Conservation (phyloP, 1,140 invertebrate species). For the Aethina tumida region DNA sequence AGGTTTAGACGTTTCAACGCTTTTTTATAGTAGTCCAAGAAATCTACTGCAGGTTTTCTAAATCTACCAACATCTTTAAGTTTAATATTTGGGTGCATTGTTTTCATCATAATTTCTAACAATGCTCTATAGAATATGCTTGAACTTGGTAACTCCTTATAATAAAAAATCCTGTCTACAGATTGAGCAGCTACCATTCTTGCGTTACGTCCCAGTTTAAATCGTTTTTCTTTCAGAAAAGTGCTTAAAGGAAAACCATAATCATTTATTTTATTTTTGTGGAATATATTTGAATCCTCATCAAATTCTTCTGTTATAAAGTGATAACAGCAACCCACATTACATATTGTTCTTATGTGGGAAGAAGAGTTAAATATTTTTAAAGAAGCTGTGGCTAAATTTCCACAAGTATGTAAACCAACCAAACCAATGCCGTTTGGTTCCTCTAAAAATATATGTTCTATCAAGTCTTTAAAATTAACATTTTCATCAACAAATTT, state of each 20-base stretch:
- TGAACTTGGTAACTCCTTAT: slow-evolving; percentile 46
- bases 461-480: slow-evolving; percentile 41
- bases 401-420: slow-evolving; percentile 85
- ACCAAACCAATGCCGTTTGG: slow-evolving; percentile 44
- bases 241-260: slow-evolving; percentile 59
- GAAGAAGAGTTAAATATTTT: slow-evolving; percentile 55
- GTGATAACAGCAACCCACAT: slow-evolving; percentile 88
- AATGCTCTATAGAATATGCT: slow-evolving; percentile 62
- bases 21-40: slow-evolving; percentile 53
- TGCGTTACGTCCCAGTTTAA: slow-evolving; percentile 61
- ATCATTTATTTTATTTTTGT: slow-evolving; percentile 19
- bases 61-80: slow-evolving; percentile 38
- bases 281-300: slow-evolving; percentile 14
- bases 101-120: slow-evolving; percentile 52
- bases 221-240: slow-evolving; percentile 43
- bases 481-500: slow-evolving; percentile 40
- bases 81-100: slow-evolving; percentile 33
- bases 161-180: slow-evolving; percentile 49
- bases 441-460: slow-evolving; percentile 37
- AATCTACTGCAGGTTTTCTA: slow-evolving; percentile 45
- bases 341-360: slow-evolving; percentile 53
- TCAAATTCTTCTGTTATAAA: slow-evolving; percentile 59
- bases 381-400: slow-evolving; percentile 64
- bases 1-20: slow-evolving; percentile 47
- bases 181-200: slow-evolving; percentile 77